phyloP scores from a whole-genome alignment of 2,888 invertebrate species.

The Ectropis crepuscularia region DNA sequence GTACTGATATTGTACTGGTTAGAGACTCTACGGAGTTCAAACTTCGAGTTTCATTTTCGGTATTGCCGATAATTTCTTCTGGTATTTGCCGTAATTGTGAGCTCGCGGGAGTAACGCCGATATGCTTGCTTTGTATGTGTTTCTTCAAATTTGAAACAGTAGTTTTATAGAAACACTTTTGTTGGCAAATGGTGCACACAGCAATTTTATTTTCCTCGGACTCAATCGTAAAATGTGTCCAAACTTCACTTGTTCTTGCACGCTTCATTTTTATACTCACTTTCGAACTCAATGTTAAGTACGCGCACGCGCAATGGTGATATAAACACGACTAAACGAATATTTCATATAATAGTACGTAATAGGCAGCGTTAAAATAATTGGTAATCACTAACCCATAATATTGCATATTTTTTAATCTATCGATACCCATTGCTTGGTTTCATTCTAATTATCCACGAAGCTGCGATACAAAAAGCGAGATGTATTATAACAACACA shows the following conservation, averaged over 20 bases:
- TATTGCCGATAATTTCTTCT: slow-evolving; percentile 9
- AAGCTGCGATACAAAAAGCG: slow-evolving; percentile 10
- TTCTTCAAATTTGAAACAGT: slow-evolving; percentile 15
- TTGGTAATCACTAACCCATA: slow-evolving; percentile 7
- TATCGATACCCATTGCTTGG: slow-evolving; percentile 9
- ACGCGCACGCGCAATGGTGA: slow-evolving; percentile 10
- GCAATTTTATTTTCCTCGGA: slow-evolving; percentile 11
- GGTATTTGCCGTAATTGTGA: slow-evolving; percentile 13
- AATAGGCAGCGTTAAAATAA: slow-evolving; percentile 11
- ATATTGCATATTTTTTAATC: slow-evolving; percentile 8
- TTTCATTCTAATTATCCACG: slow-evolving; percentile 8
- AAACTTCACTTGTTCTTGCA: slow-evolving; percentile 16
- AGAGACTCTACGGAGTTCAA: slow-evolving; percentile 10
- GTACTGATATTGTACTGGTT: slow-evolving; percentile 12
- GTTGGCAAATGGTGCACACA: slow-evolving; percentile 16
- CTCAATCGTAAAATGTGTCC: slow-evolving; percentile 7
- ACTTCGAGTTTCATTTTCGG: slow-evolving; percentile 12
- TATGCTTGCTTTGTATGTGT: slow-evolving; percentile 19
- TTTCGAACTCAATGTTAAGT: slow-evolving; percentile 12
- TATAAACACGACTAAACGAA: slow-evolving; percentile 13
- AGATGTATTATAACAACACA: slow-evolving; percentile 7
- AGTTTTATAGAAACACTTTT: slow-evolving; percentile 15
- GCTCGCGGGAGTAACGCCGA: slow-evolving; percentile 12
- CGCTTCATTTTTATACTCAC: slow-evolving; percentile 16
- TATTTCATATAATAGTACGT: slow-evolving; percentile 15